Evolutionary conservation across 1,140 invertebrate species (phyloP).

Genomic region (Sitodiplosis mosellana): DNA sequence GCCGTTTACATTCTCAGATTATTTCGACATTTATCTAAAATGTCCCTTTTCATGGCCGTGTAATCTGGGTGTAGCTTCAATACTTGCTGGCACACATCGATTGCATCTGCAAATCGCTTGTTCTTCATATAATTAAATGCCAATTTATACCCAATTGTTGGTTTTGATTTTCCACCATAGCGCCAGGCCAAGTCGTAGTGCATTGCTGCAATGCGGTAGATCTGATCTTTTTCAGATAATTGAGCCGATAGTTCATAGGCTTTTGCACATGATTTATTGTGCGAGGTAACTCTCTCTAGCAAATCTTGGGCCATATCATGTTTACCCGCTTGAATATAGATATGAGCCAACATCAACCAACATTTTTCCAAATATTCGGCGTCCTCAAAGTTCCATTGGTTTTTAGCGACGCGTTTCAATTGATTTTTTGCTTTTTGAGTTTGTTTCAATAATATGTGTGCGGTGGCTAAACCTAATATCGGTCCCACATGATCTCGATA

Average conservation of each 20-base stretch:
- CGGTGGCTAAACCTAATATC: conserved; percentile 73
- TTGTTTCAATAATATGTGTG: conserved; percentile 76
- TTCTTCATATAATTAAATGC: conserved; percentile 84
- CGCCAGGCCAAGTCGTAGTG: conserved; percentile 70
- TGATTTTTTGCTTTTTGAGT: conserved; percentile 78
- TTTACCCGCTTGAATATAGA: conserved; percentile 76
- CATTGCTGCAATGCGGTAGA: conserved; percentile 66
- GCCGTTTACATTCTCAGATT: conserved; percentile 49
- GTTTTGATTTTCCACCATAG: conserved; percentile 58
- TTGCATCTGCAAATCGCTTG: conserved; percentile 53
- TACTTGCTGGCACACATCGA: conserved; percentile 70
- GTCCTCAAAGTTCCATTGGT: conserved; percentile 81
- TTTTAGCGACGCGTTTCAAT: conserved; percentile 73
- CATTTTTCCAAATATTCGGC: conserved; percentile 88
- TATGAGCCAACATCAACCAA: conserved; percentile 83
- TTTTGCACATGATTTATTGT: conserved; percentile 79
- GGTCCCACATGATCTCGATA: conserved; percentile 67
- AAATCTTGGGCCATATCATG: conserved; percentile 72
- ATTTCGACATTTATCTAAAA: conserved; percentile 81
- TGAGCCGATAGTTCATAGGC: conserved; percentile 77
- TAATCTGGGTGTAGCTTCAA: conserved; percentile 70
- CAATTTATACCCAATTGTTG: conserved; percentile 77
- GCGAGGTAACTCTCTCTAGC: conserved; percentile 57
- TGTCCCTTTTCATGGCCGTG: conserved; percentile 79
- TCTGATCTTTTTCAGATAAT: conserved; percentile 83